These are phyloP conservation scores for Orthosia cruda DNA, from an alignment of 2,888 invertebrate species.

Conservation along the genomic window DNA sequence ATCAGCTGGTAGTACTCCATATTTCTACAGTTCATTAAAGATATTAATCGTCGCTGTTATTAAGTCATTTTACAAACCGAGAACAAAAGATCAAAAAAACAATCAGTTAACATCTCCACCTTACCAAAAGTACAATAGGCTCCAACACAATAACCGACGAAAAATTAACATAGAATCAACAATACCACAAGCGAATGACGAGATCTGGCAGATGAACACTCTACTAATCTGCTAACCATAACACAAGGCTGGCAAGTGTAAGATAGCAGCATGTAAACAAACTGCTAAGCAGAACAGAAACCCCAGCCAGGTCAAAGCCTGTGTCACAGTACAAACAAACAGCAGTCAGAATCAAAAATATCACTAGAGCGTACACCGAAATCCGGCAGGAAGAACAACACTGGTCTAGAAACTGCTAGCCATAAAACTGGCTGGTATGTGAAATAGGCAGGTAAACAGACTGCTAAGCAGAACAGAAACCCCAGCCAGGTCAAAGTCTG, in stretches of 20 bases:
- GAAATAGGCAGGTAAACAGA: no score
- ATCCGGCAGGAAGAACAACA: no score
- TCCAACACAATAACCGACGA: slow-evolving; percentile 56
- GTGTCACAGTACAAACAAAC: slow-evolving; percentile 57
- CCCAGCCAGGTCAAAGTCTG: no score
- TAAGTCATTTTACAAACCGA: slow-evolving; percentile 20
- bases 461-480: no score
- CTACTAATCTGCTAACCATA: no score
- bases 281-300: slow-evolving; percentile 37
- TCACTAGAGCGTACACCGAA: no score
- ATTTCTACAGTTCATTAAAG: neutral
- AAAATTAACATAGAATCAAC: slow-evolving; percentile 60
- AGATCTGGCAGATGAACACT: slow-evolving; percentile 38
- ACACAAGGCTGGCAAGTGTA: slow-evolving; percentile 40
- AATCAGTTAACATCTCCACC: slow-evolving; percentile 32
- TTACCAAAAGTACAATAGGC: slow-evolving; percentile 50
- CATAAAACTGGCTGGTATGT: no score
- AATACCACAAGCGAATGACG: slow-evolving; percentile 39
- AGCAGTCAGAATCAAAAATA: no score
- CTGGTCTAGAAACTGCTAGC: no score
- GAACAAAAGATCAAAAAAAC: slow-evolving; percentile 31
- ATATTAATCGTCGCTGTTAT: neutral
- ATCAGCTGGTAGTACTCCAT: neutral
- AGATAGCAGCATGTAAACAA: slow-evolving; percentile 50
- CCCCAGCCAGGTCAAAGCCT: slow-evolving; percentile 7